These are phyloP conservation scores for Calephelis virginiensis DNA, from an alignment of 1,140 invertebrate species.

Conservation along the genomic window DNA sequence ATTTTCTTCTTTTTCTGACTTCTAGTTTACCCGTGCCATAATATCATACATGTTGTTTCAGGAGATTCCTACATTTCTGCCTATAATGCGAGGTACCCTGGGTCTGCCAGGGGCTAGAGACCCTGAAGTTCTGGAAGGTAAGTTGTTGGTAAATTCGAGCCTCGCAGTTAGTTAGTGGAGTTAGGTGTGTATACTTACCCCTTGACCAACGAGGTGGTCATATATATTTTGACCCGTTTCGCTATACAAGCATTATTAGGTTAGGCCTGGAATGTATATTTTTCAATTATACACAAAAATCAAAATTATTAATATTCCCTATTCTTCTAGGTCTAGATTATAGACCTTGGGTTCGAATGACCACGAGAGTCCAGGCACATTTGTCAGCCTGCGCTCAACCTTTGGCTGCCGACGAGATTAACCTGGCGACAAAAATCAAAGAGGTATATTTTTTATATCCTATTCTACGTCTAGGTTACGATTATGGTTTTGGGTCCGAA, in stretches of 20 bases:
- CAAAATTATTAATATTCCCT: no score
- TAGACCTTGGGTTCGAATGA: constrained; percentile 81
- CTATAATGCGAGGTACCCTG: constrained; percentile 93
- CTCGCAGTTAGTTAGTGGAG: no score
- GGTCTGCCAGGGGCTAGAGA: constrained; percentile 92
- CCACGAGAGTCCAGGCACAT: constrained; percentile 88
- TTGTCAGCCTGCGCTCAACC: constrained; percentile 84
- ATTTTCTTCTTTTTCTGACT: no score
- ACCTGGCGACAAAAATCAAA: constrained; percentile 84
- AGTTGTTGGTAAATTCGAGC: background rate
- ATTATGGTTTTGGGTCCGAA: constrained; percentile 81
- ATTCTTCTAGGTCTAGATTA: constrained; percentile 75
- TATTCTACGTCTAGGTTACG: constrained; percentile 57
- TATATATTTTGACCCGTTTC: no score
- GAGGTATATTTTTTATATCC: constrained; percentile 79
- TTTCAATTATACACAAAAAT: no score
- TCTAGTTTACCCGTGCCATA: no score
- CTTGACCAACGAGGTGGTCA: no score
- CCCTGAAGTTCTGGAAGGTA: constrained; percentile 91
- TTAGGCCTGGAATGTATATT: no score
- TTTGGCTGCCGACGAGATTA: constrained; percentile 86
- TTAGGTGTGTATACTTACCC: no score
- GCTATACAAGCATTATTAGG: no score
- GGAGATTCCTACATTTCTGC: constrained; percentile 94
- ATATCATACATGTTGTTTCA: constrained; percentile 52